phyloP scores from a whole-genome alignment of 2,888 invertebrate genomes.

The Amphiduros pacificus region DNA sequence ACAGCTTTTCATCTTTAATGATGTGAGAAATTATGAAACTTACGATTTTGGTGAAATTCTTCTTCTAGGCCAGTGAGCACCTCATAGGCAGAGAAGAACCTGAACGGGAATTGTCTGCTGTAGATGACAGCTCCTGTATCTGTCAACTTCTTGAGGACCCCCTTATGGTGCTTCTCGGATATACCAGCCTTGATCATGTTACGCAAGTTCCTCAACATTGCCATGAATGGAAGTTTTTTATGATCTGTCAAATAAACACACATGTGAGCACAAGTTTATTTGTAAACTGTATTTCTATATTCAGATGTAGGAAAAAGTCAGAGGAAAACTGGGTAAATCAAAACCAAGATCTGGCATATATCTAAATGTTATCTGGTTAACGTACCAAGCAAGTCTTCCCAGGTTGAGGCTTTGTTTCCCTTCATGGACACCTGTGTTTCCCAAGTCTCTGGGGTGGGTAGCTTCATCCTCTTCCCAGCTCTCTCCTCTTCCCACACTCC shows the following conservation, averaged over 20 bases:
- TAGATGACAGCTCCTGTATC: conserved; percentile 58
- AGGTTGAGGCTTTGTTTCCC: conserved; percentile 61
- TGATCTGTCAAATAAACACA: conserved; percentile 54
- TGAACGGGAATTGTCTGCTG: conserved; percentile 61
- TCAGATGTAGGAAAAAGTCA: too few relatives aligned
- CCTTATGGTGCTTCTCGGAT: conserved; percentile 57
- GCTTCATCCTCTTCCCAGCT: conserved; percentile 61
- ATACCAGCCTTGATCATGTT: conserved; percentile 61
- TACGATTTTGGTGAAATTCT: conserved; percentile 46
- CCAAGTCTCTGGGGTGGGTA: conserved; percentile 62
- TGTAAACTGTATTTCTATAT: too few relatives aligned
- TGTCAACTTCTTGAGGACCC: conserved; percentile 54
- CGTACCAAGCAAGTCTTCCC: conserved; percentile 61
- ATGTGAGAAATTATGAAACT: conserved; percentile 26
- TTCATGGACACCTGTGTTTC: conserved; percentile 61
- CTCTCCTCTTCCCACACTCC: conserved; percentile 57
- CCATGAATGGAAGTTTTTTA: conserved; percentile 63
- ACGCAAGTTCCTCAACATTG: conserved; percentile 61
- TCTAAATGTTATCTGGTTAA: background rate
- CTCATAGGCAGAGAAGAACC: conserved; percentile 61
- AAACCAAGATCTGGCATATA: too few relatives aligned
- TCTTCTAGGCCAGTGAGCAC: conserved; percentile 51
- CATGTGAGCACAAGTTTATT: too few relatives aligned
- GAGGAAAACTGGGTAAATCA: too few relatives aligned
- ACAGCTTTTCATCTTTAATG: too few relatives aligned